Percentiles rank a stretch among this genome's conserved stretches.
Conservation (phyloP, 2,797 vertebrate species). For the Sebastes itinus region DNA sequence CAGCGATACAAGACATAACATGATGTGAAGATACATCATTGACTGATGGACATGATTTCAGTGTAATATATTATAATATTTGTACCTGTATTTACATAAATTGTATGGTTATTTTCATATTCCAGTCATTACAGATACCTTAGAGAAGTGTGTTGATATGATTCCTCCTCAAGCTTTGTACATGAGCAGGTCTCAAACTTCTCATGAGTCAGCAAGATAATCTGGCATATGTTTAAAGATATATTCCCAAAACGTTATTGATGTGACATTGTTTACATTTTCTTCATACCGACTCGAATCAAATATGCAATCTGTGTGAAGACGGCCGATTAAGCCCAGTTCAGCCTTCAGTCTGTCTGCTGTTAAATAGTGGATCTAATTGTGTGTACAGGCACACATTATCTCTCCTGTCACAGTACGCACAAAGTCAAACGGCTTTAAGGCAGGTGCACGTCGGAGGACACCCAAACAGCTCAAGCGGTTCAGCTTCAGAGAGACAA, state of each 20-base stretch:
- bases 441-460: not conserved
- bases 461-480: not conserved
- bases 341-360: not conserved
- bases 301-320: not conserved
- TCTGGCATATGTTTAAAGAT: not conserved
- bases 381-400: not conserved
- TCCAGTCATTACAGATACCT: not conserved
- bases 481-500: not conserved
- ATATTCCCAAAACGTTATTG: not conserved
- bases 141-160: no score
- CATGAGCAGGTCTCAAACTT: not conserved
- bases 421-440: conserved; percentile 2
- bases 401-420: conserved; percentile 7
- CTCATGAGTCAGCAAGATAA: not conserved
- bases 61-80: not conserved
- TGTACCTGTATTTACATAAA: not conserved
- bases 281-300: not conserved
- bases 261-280: not conserved
- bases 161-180: no score
- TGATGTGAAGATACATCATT: rapidly evolving
- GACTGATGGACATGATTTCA: not conserved
- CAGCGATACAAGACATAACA: rapidly evolving
- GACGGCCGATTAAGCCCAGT: not conserved
- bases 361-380: conserved; percentile 22
- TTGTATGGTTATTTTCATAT: not conserved